Percentiles rank a stretch among this genome's conserved stretches.
These are phyloP conservation scores for Drosophila paulistorum DNA, from an alignment of 1,140 invertebrate genomes.

Conservation along the genomic window DNA sequence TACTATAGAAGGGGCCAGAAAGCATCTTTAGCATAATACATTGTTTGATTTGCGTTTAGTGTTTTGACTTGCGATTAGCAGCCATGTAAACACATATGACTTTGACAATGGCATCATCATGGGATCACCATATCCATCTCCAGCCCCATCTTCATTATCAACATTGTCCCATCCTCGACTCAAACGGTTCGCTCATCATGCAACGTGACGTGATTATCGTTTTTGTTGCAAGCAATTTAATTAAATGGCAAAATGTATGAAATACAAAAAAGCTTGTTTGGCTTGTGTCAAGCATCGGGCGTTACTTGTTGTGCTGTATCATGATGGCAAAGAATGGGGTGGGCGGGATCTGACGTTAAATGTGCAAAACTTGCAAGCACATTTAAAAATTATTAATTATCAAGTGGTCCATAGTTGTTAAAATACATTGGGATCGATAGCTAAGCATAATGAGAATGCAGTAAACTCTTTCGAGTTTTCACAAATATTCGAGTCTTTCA, in stretches of 20 bases:
- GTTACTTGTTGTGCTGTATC: slow-evolving; percentile 51
- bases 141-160: slow-evolving; percentile 6
- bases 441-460: not conserved
- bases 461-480: too few species aligned
- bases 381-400: slow-evolving; percentile 69
- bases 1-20: not conserved
- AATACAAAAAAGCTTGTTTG: slow-evolving; percentile 42
- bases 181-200: slow-evolving; percentile 17
- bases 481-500: too few species aligned
- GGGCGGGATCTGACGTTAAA: slow-evolving; percentile 33
- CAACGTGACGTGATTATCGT: slow-evolving; percentile 55
- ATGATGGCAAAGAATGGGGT: slow-evolving; percentile 22
- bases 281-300: slow-evolving; percentile 49
- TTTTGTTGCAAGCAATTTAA: slow-evolving; percentile 51
- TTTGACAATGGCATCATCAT: slow-evolving; percentile 58
- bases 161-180: slow-evolving; percentile 28
- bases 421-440: slow-evolving; percentile 25
- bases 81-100: slow-evolving; percentile 24
- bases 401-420: slow-evolving; percentile 14
- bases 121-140: not conserved
- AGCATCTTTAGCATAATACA: slow-evolving; percentile 55
- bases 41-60: slow-evolving; percentile 61
- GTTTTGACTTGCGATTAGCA: slow-evolving; percentile 59
- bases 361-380: slow-evolving; percentile 58
- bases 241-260: slow-evolving; percentile 69